Base-by-base conservation (phyloP, 2,113 vertebrate species). In the Catharus bicknelli region DNA sequence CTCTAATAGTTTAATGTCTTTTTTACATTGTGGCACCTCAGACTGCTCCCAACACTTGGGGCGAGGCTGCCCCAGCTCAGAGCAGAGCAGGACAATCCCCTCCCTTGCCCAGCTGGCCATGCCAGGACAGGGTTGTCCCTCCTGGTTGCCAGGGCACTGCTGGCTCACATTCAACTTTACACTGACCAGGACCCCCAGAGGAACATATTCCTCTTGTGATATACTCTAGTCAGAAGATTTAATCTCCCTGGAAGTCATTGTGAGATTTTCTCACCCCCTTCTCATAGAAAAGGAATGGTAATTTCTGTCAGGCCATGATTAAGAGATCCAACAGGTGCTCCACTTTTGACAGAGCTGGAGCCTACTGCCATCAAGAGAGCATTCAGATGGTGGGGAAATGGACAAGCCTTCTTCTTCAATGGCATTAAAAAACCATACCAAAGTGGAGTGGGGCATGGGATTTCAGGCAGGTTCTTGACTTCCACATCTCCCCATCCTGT, bases 1-100 rank as follows among this genome's bases (percentile, higher is more conserved):
- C 21, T 76, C 30, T 21, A 51, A 26, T 18, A 53, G 11, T 34
- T 51, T 45, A 32, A 18, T 21, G 18, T 43, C 32, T 30, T 30
- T 50, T 3, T 69, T 68, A 36, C 27, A 26, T 36, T 68, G 26
- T 45, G 26, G 45, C 5, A 22, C 32, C 21, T 20, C 15, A 43
- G 36, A 21, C 32, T 51, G 17, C 17, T 0, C 36, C 0, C 32
- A 45, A 14, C 0, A 59, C 9, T 36, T 0, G 1, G 43, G 20
- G 5, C 21, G 43, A 76, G 70, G 38, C 38, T 0, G 0, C 11
- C 26, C 36, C 61, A 67, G 53, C 0, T 1, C 53, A 58, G 30
- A 10, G 53, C 45, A 67, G 53, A 51, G 36, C 1, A 0, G 53
- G 72, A 67, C 36, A 51, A 43, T 85, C 45, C 45, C 16, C 61